These are phyloP conservation scores for Xenops minutus DNA, from an alignment of 2,797 vertebrate species.

Conservation along the genomic window DNA sequence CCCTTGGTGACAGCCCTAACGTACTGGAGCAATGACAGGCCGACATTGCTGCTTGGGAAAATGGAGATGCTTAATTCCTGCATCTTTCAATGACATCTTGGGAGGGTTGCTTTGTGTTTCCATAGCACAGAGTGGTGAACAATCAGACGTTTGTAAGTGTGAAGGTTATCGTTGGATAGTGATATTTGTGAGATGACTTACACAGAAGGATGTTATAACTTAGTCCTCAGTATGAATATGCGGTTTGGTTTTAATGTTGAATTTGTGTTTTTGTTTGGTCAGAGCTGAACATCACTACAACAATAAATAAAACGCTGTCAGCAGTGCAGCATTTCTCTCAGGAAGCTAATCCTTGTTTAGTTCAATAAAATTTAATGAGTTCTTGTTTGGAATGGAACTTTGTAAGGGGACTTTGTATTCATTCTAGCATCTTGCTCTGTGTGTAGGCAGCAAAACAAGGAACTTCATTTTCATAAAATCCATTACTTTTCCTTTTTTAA, in stretches of 20 bases:
- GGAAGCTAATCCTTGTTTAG: background rate
- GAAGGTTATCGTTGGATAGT: background rate
- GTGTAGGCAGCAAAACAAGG: background rate
- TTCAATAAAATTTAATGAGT: background rate
- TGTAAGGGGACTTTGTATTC: background rate
- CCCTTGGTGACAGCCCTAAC: background rate
- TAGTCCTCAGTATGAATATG: background rate
- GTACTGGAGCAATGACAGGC: accelerated
- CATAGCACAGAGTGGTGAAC: accelerated
- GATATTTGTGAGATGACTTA: background rate
- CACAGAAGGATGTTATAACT: background rate
- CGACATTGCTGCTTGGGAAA: accelerated
- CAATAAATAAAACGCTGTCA: background rate
- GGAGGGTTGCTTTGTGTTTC: background rate
- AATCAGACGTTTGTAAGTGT: background rate
- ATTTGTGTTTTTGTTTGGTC: background rate
- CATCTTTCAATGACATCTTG: background rate
- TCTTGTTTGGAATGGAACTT: background rate
- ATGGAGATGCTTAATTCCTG: background rate
- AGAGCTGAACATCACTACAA: background rate
- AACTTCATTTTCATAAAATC: background rate
- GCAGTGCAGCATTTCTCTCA: background rate
- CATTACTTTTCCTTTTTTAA: background rate
- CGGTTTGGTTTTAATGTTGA: background rate
- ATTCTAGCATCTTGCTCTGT: background rate